Percentiles rank a stretch among this genome's conserved stretches.
These are phyloP conservation scores for Panurus biarmicus DNA, from an alignment of 2,113 vertebrate species.

Conservation along the genomic window DNA sequence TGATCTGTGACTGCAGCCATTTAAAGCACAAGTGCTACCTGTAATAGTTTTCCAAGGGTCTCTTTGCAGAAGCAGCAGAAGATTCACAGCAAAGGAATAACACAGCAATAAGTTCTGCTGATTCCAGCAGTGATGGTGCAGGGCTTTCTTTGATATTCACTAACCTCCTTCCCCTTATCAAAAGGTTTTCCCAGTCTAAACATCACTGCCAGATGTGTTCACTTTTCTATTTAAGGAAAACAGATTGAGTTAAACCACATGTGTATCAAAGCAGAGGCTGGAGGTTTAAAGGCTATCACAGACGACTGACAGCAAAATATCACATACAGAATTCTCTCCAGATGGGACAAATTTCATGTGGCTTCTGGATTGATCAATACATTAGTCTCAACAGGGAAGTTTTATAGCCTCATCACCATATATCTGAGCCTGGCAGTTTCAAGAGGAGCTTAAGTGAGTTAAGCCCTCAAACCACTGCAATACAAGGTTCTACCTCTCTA, in stretches of 20 bases:
- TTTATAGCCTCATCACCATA: neutral
- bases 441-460: neutral
- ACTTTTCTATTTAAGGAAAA: neutral
- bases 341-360: neutral
- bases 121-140: neutral
- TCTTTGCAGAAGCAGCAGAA: neutral
- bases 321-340: neutral
- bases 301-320: neutral
- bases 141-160: neutral
- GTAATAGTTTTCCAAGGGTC: neutral
- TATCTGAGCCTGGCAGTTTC: neutral
- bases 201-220: neutral
- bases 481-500: neutral
- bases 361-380: neutral
- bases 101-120: neutral
- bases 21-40: neutral
- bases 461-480: neutral
- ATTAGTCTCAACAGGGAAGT: neutral
- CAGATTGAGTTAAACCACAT: neutral
- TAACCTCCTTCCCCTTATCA: neutral
- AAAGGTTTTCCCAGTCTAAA: neutral
- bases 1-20: neutral
- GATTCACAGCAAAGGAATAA: neutral
- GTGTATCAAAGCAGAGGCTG: neutral
- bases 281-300: neutral